A percentile compares a stretch with the other conserved stretches of the same genome.
These are phyloP conservation scores for Dilophus febrilis DNA, from an alignment of 2,888 invertebrate genomes.

Conservation along the genomic window DNA sequence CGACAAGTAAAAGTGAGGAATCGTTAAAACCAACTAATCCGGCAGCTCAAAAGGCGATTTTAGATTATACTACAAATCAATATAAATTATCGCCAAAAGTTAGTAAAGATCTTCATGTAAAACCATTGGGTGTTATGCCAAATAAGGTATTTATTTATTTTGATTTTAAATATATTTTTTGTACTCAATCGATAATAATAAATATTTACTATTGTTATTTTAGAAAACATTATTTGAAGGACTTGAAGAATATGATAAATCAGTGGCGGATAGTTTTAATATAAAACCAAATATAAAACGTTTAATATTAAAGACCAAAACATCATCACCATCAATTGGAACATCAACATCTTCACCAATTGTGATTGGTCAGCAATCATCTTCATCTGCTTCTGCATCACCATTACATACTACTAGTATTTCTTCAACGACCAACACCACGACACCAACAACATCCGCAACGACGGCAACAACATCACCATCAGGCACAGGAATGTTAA, in stretches of 20 bases:
- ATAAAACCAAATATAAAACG: conserved; percentile 52
- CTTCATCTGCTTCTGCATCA: neutral
- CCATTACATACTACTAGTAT: neutral
- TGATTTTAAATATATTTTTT: too few species aligned
- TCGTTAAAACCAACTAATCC: conserved; percentile 55
- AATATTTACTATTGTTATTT: neutral
- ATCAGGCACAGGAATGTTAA: too few species aligned
- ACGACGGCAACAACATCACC: too few species aligned
- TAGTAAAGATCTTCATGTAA: conserved; percentile 15
- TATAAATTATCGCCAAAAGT: conserved; percentile 40
- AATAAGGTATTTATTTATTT: conserved; percentile 11
- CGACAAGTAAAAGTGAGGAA: conserved; percentile 39
- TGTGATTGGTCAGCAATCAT: too few species aligned
- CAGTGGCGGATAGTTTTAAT: conserved; percentile 38
- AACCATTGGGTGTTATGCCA: conserved; percentile 1
- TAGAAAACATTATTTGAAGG: conserved; percentile 75
- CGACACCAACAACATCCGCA: neutral
- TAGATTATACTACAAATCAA: conserved; percentile 32
- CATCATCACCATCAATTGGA: too few species aligned
- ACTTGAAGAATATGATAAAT: conserved; percentile 59
- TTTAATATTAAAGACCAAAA: conserved; percentile 47
- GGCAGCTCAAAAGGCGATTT: conserved; percentile 46
- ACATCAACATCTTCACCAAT: conserved; percentile 1
- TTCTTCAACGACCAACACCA: conserved; percentile 41
- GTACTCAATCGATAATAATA: neutral